Conservation (phyloP, 2,888 invertebrate genomes). For the Incurvaria masculella region DNA sequence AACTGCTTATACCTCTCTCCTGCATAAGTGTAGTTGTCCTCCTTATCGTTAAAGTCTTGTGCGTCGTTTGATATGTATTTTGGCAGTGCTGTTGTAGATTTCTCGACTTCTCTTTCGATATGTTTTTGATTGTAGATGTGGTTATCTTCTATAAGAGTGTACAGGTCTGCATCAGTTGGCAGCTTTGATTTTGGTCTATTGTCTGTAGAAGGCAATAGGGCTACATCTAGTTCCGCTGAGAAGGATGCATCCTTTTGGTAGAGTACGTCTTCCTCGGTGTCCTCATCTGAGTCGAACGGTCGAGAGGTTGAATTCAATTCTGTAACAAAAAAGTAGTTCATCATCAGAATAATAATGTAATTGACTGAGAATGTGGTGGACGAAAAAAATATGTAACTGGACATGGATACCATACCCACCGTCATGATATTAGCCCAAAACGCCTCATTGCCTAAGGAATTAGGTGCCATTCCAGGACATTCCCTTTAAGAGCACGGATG, state of each 20-base stretch:
- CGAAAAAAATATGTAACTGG: no score
- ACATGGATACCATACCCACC: no score
- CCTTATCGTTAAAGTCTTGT: constrained; percentile 10
- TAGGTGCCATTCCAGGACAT: no score
- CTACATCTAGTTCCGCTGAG: constrained; percentile 67
- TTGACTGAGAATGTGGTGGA: no score
- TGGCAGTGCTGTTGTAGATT: constrained; percentile 23
- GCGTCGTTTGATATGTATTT: constrained; percentile 3
- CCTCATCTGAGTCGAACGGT: constrained; percentile 48
- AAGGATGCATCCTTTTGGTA: constrained; percentile 78
- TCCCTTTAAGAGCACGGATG: no score
- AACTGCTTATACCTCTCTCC: constrained; percentile 41
- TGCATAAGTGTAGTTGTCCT: constrained; percentile 33
- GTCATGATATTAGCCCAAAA: no score
- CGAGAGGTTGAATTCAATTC: constrained; percentile 71
- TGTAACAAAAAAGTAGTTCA: constrained; percentile 44
- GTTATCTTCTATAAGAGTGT: background rate
- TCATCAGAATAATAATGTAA: no score
- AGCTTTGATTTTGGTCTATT: constrained; percentile 39
- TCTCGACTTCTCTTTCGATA: constrained; percentile 23
- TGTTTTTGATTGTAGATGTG: constrained; percentile 21
- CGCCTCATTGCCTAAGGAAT: no score
- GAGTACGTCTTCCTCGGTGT: constrained; percentile 65
- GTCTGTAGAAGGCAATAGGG: constrained; percentile 35
- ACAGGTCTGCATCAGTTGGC: constrained; percentile 21